Evolutionary conservation across 2,797 vertebrate species (phyloP).

Genomic region (Sebastes hubbsi): DNA sequence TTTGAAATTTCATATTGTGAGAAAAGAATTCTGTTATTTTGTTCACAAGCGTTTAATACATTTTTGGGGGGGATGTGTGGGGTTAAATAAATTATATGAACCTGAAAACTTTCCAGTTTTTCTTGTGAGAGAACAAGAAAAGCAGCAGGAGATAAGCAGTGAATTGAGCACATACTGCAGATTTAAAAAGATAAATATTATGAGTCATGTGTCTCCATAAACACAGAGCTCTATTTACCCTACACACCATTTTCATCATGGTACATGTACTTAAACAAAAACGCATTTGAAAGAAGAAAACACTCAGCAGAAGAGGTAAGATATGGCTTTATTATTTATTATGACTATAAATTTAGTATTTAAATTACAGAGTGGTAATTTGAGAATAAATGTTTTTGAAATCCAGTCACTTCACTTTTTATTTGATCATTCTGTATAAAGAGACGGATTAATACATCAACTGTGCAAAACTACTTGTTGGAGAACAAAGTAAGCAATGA

Average conservation of each 20-base stretch:
- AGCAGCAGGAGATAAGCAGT: not conserved
- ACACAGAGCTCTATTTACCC: slow-evolving; percentile 27
- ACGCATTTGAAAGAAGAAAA: slow-evolving; percentile 1
- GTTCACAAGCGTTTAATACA: slow-evolving; percentile 7
- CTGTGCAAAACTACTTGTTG: not conserved
- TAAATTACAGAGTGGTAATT: not conserved
- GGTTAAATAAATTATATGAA: slow-evolving; percentile 52
- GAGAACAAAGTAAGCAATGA: not conserved
- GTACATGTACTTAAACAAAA: slow-evolving; percentile 11
- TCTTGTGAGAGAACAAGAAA: not conserved
- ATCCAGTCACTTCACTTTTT: slow-evolving; percentile 6
- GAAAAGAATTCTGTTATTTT: slow-evolving; percentile 12
- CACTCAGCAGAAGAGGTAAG: not conserved
- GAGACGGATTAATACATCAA: not conserved
- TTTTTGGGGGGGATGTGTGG: not conserved
- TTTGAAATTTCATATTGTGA: slow-evolving; percentile 32
- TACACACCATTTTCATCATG: slow-evolving; percentile 11
- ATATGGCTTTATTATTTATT: not conserved
- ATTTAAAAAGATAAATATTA: slow-evolving; percentile 1
- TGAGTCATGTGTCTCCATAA: slow-evolving; percentile 12
- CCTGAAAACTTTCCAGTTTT: not conserved
- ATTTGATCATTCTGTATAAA: slow-evolving; percentile 11
- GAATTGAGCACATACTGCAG: not conserved
- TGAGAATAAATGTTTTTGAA: not conserved
- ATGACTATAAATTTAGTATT: not conserved